These are phyloP conservation scores for Drosophila parabipectinata DNA, from an alignment of 1,140 invertebrate genomes.

Conservation along the genomic window DNA sequence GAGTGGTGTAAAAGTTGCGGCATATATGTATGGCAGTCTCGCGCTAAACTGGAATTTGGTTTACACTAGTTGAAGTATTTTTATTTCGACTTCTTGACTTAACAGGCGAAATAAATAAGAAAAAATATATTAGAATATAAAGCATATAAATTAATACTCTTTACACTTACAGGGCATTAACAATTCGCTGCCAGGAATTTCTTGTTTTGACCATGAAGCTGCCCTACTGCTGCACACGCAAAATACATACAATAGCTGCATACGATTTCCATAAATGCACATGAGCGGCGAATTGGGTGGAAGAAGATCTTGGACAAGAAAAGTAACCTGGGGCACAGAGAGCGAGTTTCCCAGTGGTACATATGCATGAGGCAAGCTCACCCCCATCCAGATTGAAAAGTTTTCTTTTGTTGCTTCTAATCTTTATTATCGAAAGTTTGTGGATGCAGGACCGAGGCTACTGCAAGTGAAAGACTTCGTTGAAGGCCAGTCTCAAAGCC, in stretches of 20 bases:
- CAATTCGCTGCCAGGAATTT: not conserved
- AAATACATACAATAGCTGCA: constrained; percentile 17
- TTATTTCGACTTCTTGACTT: too few species aligned
- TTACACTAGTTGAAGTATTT: not conserved
- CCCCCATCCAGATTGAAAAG: constrained; percentile 2
- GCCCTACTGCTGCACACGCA: constrained; percentile 28
- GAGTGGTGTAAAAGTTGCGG: constrained; percentile 50
- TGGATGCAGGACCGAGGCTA: constrained; percentile 2
- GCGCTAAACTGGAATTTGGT: not conserved
- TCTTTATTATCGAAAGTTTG: constrained; percentile 21
- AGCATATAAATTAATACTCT: not conserved
- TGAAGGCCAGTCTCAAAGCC: constrained; percentile 9
- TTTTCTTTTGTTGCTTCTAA: constrained; percentile 9
- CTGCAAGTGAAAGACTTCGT: constrained; percentile 14
- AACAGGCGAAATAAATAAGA: too few species aligned
- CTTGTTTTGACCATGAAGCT: constrained; percentile 49
- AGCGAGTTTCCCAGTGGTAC: constrained; percentile 11
- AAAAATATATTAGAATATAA: not conserved
- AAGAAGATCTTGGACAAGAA: constrained; percentile 46
- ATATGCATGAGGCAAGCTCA: constrained; percentile 21
- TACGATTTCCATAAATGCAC: constrained; percentile 73
- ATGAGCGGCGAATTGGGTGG: constrained; percentile 38
- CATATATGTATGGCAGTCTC: constrained; percentile 40
- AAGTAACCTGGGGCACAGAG: constrained; percentile 14
- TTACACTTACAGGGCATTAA: not conserved